These are phyloP conservation scores for Perdix hodgsoniae DNA, from an alignment of 2,797 vertebrate genomes.

Conservation along the genomic window DNA sequence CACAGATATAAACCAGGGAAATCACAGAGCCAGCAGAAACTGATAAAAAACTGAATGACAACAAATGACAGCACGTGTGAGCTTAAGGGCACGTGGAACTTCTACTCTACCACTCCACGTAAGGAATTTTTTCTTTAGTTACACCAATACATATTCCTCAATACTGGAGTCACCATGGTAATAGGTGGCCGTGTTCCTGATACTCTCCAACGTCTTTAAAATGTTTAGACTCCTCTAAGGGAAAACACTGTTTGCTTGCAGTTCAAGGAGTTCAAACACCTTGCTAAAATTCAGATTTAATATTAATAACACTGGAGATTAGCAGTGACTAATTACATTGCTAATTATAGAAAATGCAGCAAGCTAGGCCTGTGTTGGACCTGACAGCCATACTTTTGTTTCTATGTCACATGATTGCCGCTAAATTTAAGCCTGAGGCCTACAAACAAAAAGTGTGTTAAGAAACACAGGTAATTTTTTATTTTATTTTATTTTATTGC, in stretches of 20 bases:
- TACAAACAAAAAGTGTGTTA: slow-evolving; percentile 5
- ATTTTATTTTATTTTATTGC: neutral
- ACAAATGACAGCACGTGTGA: no score
- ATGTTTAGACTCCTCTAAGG: neutral
- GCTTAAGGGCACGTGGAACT: neutral
- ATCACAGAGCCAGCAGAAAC: neutral
- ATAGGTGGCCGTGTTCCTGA: neutral
- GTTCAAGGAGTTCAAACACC: neutral
- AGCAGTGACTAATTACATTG: neutral
- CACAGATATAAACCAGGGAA: neutral
- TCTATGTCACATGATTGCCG: slow-evolving; percentile 11
- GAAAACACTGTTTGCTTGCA: neutral
- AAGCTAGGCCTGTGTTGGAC: neutral
- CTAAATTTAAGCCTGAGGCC: slow-evolving; percentile 12
- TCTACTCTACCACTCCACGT: accelerated
- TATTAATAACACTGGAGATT: neutral
- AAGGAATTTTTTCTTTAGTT: neutral
- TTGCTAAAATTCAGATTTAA: neutral
- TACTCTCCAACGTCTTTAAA: neutral
- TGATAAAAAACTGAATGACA: neutral
- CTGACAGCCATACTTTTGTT: slow-evolving; percentile 29
- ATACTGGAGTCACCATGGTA: neutral
- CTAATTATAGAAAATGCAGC: neutral
- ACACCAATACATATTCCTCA: neutral
- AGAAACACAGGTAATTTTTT: neutral